phyloP scores from a whole-genome alignment of 2,797 vertebrate species.

The Luscinia luscinia region DNA sequence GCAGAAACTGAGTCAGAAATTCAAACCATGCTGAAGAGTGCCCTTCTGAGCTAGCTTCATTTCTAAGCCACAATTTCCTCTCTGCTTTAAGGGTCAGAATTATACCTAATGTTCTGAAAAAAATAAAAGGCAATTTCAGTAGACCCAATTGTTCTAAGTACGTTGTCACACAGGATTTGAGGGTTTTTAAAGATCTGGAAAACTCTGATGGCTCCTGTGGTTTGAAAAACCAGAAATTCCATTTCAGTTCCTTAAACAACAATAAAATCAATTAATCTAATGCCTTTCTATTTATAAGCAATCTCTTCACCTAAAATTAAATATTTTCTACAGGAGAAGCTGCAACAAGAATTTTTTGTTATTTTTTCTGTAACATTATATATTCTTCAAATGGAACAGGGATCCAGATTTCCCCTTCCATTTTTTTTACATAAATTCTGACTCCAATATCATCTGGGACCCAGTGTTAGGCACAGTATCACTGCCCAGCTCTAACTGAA shows the following conservation, averaged over 20 bases:
- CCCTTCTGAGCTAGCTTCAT: conserved; percentile 49
- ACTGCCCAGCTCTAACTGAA: neutral
- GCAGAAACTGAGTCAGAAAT: conserved; percentile 67
- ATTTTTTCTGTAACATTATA: neutral
- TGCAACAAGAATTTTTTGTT: neutral
- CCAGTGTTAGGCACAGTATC: neutral
- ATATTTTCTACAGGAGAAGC: neutral
- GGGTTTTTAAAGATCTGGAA: neutral
- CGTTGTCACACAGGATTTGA: neutral
- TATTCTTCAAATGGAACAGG: neutral
- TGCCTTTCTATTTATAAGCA: neutral
- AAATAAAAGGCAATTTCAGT: conserved; percentile 3
- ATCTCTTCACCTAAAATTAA: neutral
- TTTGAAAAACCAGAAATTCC: neutral
- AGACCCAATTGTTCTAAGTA: conserved; percentile 38
- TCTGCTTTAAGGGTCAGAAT: conserved; percentile 33
- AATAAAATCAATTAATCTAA: neutral
- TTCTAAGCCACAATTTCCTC: conserved; percentile 63
- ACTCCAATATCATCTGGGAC: neutral
- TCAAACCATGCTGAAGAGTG: conserved; percentile 42
- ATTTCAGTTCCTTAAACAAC: neutral
- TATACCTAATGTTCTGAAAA: neutral
- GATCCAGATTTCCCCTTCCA: neutral
- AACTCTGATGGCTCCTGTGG: neutral
- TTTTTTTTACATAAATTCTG: neutral